phyloP scores from a whole-genome alignment of 2,888 invertebrate genomes.

The Trachelus iudaicus region DNA sequence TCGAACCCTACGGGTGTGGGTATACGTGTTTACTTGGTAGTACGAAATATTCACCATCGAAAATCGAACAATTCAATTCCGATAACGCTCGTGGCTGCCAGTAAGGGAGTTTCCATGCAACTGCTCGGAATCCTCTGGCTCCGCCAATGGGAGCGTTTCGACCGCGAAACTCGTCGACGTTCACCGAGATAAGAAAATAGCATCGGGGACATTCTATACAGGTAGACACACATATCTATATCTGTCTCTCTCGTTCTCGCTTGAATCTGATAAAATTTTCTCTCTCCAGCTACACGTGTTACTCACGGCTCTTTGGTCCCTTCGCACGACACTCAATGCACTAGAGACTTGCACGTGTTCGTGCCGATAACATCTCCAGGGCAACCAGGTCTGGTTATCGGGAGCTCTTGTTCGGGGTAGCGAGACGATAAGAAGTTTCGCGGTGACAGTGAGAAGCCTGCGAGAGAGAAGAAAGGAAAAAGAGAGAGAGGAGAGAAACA shows the following conservation, averaged over 20 bases:
- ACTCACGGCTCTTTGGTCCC: neutral
- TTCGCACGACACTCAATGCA: slow-evolving; percentile 24
- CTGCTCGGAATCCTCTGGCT: neutral
- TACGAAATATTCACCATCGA: neutral
- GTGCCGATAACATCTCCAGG: slow-evolving; percentile 44
- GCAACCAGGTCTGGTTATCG: too few relatives aligned
- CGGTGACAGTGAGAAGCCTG: too few relatives aligned
- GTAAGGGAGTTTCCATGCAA: neutral
- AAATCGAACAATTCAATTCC: neutral
- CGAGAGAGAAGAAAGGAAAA: neutral
- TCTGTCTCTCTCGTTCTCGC: slow-evolving; percentile 4
- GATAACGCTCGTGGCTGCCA: neutral
- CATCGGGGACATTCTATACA: slow-evolving; percentile 9
- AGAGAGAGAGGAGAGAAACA: neutral
- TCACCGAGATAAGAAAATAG: slow-evolving; percentile 2
- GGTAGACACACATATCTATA: slow-evolving; percentile 11
- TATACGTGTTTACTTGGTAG: neutral
- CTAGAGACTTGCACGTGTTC: slow-evolving; percentile 51
- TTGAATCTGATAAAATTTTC: neutral
- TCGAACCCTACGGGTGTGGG: neutral
- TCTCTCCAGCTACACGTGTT: neutral
- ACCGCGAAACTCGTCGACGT: neutral
- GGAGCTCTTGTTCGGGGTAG: too few relatives aligned
- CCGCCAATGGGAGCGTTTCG: neutral
- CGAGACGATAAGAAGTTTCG: too few relatives aligned